Conservation (phyloP, 2,888 invertebrate species). For the Sphecodes monilicornis region DNA sequence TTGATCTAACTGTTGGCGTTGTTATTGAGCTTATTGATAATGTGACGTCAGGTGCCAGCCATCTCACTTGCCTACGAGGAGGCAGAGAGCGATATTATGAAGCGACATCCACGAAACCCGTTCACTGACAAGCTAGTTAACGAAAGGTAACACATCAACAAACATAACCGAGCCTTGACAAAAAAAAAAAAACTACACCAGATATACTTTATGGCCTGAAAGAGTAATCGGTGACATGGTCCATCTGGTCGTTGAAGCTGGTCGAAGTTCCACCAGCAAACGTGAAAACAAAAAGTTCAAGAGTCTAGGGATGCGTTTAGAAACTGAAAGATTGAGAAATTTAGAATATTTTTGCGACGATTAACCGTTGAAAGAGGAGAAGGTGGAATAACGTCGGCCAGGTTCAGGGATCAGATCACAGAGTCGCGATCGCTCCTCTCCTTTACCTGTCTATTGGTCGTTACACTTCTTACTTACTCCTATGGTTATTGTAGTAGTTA, state of each 20-base stretch:
- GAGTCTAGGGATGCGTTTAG: too few species aligned
- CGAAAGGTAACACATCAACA: conserved; percentile 86
- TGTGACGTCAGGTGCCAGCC: conserved; percentile 88
- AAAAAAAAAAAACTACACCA: conserved; percentile 48
- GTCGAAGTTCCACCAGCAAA: background rate
- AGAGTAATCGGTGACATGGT: conserved; percentile 63
- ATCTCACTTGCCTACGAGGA: conserved; percentile 95
- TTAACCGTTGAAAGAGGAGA: too few species aligned
- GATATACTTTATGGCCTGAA: conserved; percentile 60
- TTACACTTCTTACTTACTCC: conserved; percentile 65
- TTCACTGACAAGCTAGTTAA: conserved; percentile 94
- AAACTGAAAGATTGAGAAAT: background rate
- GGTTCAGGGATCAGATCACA: conserved; percentile 53
- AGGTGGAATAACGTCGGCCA: background rate
- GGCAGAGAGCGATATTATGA: conserved; percentile 95
- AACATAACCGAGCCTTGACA: conserved; percentile 69
- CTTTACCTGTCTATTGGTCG: conserved; percentile 61
- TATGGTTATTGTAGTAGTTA: conserved; percentile 77
- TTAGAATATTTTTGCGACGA: background rate
- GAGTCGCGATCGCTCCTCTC: conserved; percentile 62
- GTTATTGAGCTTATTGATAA: conserved; percentile 83
- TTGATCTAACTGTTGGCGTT: conserved; percentile 71
- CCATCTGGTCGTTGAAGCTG: conserved; percentile 55
- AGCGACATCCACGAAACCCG: conserved; percentile 93
- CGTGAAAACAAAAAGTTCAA: too few species aligned